Conservation (phyloP, 2,113 vertebrate genomes). For the Perccottus glenii region DNA sequence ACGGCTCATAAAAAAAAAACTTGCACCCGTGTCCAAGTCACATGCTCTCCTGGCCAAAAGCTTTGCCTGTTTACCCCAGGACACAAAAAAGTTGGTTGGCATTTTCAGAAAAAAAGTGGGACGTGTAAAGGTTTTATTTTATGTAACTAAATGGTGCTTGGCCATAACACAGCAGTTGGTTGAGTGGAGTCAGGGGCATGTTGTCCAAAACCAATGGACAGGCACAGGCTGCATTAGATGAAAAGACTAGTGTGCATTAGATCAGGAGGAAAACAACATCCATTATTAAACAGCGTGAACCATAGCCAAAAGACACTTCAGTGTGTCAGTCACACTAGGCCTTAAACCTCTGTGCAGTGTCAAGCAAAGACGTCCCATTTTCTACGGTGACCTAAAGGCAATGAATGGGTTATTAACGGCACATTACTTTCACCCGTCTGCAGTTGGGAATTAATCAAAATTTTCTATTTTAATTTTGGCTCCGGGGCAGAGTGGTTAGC, state of each 20-base stretch:
- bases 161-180: constrained; percentile 28
- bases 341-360: not conserved
- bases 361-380: not conserved
- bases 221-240: constrained; percentile 69
- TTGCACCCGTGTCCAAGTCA: constrained; percentile 35
- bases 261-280: constrained; percentile 71
- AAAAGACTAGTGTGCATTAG: constrained; percentile 72
- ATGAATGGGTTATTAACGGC: constrained; percentile 13
- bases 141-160: constrained; percentile 41
- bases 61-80: constrained; percentile 18
- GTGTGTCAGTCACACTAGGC: constrained; percentile 12
- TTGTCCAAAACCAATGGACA: constrained; percentile 20
- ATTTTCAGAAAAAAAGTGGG: no score
- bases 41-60: constrained; percentile 38
- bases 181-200: constrained; percentile 44
- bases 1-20: not conserved
- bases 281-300: constrained; percentile 73
- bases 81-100: constrained; percentile 24
- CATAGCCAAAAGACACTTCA: constrained; percentile 26
- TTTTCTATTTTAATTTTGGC: constrained; percentile 11
- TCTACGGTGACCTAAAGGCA: constrained; percentile 9
- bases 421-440: constrained; percentile 28
- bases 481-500: no score
- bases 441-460: not conserved
- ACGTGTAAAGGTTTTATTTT: no score